Percentiles rank a stretch among this genome's conserved stretches.
Evolutionary conservation across 2,888 invertebrate species (phyloP).

Genomic region (Drosophila infuscata): DNA sequence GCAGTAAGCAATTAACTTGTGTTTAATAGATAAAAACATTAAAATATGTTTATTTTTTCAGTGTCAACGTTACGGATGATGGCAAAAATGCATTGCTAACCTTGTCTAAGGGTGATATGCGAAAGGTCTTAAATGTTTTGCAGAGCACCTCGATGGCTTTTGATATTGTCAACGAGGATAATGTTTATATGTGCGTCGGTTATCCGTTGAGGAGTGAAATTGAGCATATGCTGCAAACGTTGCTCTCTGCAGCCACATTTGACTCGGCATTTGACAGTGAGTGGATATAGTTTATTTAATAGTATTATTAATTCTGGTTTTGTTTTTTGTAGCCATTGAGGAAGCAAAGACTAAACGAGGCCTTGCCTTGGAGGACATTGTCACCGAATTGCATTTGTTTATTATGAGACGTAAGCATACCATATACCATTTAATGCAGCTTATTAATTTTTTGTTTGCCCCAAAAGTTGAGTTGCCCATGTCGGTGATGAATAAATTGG

Average conservation of each 20-base stretch:
- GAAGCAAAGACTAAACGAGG: slow-evolving; percentile 95
- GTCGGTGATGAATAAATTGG: slow-evolving; percentile 90
- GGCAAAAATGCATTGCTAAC: slow-evolving; percentile 95
- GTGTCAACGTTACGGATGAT: slow-evolving; percentile 93
- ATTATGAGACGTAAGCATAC: slow-evolving; percentile 92
- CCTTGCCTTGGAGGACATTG: slow-evolving; percentile 95
- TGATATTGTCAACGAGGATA: slow-evolving; percentile 94
- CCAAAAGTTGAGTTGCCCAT: slow-evolving; percentile 94
- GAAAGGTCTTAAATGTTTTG: slow-evolving; percentile 97
- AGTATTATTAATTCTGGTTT: neutral
- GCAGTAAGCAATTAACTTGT: slow-evolving; percentile 87
- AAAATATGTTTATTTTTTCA: slow-evolving; percentile 78
- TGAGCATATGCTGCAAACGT: slow-evolving; percentile 93
- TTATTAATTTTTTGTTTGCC: slow-evolving; percentile 5
- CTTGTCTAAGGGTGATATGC: slow-evolving; percentile 98
- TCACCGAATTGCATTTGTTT: slow-evolving; percentile 95
- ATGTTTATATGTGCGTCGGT: slow-evolving; percentile 97
- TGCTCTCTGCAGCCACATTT: slow-evolving; percentile 85
- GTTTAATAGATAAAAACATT: neutral
- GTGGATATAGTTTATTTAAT: neutral
- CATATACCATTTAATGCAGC: neutral
- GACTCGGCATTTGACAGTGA: slow-evolving; percentile 82
- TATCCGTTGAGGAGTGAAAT: slow-evolving; percentile 97
- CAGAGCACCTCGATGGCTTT: slow-evolving; percentile 98
- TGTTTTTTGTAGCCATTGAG: slow-evolving; percentile 85